Percentiles rank a stretch among this genome's conserved stretches.
Conservation (phyloP, 1,140 invertebrate species). For the Procambarus virginalis region DNA sequence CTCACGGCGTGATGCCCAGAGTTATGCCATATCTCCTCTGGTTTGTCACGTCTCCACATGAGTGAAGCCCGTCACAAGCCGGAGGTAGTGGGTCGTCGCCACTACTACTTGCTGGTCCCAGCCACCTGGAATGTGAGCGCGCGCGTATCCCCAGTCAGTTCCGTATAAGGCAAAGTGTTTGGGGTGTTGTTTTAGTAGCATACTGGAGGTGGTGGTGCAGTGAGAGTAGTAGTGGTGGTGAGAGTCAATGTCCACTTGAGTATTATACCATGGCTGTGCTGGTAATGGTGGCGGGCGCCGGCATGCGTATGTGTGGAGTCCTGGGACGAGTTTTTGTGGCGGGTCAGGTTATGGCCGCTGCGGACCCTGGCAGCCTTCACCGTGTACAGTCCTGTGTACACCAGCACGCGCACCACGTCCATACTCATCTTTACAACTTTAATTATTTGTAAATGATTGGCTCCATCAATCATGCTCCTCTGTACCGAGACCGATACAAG, state of each 20-base stretch:
- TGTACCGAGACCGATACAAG: background rate
- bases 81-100: background rate
- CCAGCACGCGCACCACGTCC: background rate
- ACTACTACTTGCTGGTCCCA: background rate
- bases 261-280: background rate
- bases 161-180: background rate
- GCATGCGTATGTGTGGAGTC: conserved; percentile 2
- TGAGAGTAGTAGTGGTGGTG: background rate
- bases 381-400: too few relatives aligned
- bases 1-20: background rate
- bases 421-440: background rate
- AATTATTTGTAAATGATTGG: background rate
- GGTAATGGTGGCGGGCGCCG: background rate
- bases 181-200: background rate
- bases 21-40: background rate
- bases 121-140: background rate
- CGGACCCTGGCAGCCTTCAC: background rate
- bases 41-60: background rate
- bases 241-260: too few relatives aligned
- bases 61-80: background rate
- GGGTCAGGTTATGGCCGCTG: conserved; percentile 1
- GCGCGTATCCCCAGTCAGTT: background rate
- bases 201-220: background rate
- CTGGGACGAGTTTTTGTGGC: conserved; percentile 17
- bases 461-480: too few relatives aligned